Base-by-base conservation (phyloP, 53 echinoderm and acorn worm genomes). In the Astropecten irregularis region DNA sequence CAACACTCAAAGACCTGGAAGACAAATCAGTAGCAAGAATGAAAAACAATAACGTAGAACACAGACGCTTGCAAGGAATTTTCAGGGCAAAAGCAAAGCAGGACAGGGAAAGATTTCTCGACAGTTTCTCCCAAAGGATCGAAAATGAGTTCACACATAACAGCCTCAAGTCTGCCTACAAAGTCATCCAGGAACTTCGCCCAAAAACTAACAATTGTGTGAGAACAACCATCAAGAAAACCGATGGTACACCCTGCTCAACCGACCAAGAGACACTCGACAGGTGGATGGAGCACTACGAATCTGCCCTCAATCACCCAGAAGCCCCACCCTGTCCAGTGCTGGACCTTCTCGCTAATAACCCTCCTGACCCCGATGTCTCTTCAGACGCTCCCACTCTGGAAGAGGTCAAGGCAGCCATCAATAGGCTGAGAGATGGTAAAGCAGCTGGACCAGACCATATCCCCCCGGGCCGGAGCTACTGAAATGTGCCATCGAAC, bases 401-500 rank as follows among this genome's bases (percentile, higher is more conserved):
- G 34, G 63, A 63, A 63, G 63, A 63, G 34, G 63, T 35, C 30
- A 34, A 38, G 39, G 36, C 66, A 39, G 39, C 66, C 39, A 36
- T 66, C 66, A 66, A 40, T 38, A 66, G 40, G 66, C 66, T 66
- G 66, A 37, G 39, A 39, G 22, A 66, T n/a, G n/a, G n/a, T n/a
- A n/a, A n/a, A n/a, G n/a, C n/a, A n/a, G n/a, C n/a, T n/a, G n/a
- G n/a, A n/a, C n/a, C n/a, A n/a, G n/a, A n/a, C n/a, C n/a, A 52
- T 23, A n/a, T n/a, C n/a, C n/a, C n/a, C n/a, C n/a, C n/a, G n/a
- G n/a, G n/a, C n/a, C n/a, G n/a, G n/a, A n/a, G n/a, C n/a, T n/a
- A n/a, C n/a, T 52, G 53, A 18, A n/a, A n/a, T n/a, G n/a, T n/a
- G n/a, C n/a, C n/a, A n/a, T n/a, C n/a, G n/a, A n/a, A n/a, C n/a